Evolutionary conservation across 1,140 invertebrate species (phyloP).

Genomic region (Euglossa dilemma): DNA sequence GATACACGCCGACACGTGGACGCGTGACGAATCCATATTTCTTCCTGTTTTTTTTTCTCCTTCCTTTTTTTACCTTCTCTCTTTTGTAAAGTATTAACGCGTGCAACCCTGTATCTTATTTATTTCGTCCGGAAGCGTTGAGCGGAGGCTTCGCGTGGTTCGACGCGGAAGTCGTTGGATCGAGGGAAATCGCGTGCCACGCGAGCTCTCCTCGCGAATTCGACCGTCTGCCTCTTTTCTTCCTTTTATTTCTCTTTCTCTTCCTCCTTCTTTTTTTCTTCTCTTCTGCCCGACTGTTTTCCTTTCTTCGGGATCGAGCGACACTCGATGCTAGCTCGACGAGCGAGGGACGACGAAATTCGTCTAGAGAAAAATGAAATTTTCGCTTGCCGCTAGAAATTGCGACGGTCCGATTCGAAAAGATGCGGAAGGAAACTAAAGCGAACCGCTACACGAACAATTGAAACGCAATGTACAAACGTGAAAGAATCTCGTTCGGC

Average conservation of each 20-base stretch:
- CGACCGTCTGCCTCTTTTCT: neutral
- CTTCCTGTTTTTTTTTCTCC: neutral
- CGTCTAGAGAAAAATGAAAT: neutral
- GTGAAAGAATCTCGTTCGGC: slow-evolving; percentile 49
- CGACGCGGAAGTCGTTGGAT: neutral
- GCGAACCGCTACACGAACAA: slow-evolving; percentile 38
- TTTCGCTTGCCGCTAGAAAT: neutral
- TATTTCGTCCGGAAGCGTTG: slow-evolving; percentile 48
- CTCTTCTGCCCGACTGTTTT: neutral
- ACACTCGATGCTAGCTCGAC: neutral
- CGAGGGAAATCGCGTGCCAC: slow-evolving; percentile 4
- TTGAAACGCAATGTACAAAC: slow-evolving; percentile 60
- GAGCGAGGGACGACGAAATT: neutral
- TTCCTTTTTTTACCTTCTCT: neutral
- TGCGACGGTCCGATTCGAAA: slow-evolving; percentile 52
- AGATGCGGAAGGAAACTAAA: slow-evolving; percentile 42
- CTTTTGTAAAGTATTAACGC: slow-evolving; percentile 35
- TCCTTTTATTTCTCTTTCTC: too few relatives aligned
- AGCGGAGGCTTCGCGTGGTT: slow-evolving; percentile 7
- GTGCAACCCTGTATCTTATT: slow-evolving; percentile 26
- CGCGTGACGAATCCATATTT: too few relatives aligned
- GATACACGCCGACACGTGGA: neutral
- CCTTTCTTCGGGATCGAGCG: neutral
- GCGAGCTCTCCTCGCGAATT: slow-evolving; percentile 7
- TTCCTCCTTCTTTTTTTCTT: neutral